These are phyloP conservation scores for Microctenopoma lineatum DNA, from an alignment of 2,797 vertebrate species.

Conservation along the genomic window DNA sequence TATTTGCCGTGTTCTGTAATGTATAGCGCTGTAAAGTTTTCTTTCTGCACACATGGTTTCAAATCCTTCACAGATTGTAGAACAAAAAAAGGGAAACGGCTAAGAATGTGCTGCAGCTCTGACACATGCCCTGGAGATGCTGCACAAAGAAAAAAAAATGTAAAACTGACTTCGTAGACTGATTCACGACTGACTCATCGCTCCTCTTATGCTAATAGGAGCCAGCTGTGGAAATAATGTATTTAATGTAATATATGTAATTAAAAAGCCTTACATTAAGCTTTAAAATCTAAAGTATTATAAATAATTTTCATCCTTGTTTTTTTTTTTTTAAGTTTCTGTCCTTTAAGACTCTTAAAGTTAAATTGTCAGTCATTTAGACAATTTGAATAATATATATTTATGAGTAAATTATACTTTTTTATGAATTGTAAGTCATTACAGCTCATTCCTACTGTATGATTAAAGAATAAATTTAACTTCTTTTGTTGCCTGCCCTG, in stretches of 20 bases:
- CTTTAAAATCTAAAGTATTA: background rate
- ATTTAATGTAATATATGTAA: conserved; percentile 8
- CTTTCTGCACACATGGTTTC: background rate
- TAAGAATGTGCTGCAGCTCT: conserved; percentile 4
- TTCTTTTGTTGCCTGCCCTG: conserved; percentile 2
- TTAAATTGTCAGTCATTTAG: conserved; percentile 2
- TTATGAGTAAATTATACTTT: background rate
- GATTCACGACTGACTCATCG: conserved; percentile 37
- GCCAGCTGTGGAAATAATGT: background rate
- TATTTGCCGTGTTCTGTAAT: background rate
- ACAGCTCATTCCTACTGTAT: background rate
- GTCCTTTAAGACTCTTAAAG: background rate
- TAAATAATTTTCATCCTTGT: background rate
- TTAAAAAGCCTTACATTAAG: conserved; percentile 6
- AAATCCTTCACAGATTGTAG: background rate
- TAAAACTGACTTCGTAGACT: conserved; percentile 8
- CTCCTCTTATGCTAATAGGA: conserved; percentile 4
- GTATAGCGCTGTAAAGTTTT: conserved; percentile 1
- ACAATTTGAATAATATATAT: background rate
- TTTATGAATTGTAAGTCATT: conserved; percentile 1
- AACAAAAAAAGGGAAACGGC: background rate
- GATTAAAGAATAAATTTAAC: conserved; percentile 19
- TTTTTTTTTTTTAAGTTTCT: background rate
- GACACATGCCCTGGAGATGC: conserved; percentile 10
- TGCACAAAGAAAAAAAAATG: background rate